Evolutionary conservation across 2,113 vertebrate genomes (phyloP).

Genomic region (Illadopsis cleaveri): DNA sequence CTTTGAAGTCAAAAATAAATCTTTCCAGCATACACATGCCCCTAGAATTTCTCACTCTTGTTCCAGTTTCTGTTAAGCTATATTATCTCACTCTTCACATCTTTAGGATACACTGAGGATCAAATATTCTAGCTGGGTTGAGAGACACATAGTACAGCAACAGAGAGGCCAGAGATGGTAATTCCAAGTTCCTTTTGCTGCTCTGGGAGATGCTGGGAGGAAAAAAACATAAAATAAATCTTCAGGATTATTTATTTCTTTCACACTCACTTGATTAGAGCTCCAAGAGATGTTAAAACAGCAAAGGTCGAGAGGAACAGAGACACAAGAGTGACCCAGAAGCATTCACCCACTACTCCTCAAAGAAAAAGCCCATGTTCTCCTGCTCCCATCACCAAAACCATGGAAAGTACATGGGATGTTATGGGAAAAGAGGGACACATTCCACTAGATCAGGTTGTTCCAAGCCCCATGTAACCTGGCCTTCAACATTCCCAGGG

Average conservation of each 20-base stretch:
- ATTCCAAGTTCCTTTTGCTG: background rate
- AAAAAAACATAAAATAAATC: background rate
- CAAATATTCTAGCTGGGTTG: background rate
- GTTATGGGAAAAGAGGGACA: background rate
- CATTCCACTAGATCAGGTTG: background rate
- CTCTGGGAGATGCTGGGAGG: background rate
- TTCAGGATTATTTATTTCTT: background rate
- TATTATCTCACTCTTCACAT: background rate
- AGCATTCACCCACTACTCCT: background rate
- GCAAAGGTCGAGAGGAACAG: background rate
- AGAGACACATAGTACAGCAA: background rate
- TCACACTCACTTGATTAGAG: background rate
- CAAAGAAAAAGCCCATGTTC: background rate
- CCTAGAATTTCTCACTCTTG: constrained; percentile 13
- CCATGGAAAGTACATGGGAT: accelerated
- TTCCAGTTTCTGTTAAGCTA: background rate
- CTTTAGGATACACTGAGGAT: background rate
- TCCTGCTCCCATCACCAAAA: background rate
- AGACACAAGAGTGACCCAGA: background rate
- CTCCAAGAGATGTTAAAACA: background rate
- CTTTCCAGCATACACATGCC: background rate
- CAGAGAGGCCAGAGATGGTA: background rate
- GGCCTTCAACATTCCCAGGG: background rate
- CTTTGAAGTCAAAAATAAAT: background rate
- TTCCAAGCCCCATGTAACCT: background rate